phyloP scores from a whole-genome alignment of 2,113 vertebrate genomes.

The Corapipo altera region DNA sequence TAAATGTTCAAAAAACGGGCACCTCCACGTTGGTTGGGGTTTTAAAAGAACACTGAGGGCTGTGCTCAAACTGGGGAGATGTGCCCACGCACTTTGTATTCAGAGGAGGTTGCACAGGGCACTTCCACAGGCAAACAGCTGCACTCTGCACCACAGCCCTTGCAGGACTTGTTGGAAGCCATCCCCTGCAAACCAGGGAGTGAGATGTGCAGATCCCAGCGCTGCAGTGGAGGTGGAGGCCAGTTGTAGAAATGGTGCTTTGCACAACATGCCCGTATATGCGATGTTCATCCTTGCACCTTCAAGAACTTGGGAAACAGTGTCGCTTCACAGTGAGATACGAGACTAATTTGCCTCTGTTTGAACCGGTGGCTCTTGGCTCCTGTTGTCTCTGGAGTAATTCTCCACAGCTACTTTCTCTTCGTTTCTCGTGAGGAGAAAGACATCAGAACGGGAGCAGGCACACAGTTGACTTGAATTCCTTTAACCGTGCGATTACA shows the following conservation, averaged over 20 bases:
- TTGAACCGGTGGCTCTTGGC: neutral
- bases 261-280: neutral
- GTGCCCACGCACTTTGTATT: neutral
- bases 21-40: neutral
- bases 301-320: neutral
- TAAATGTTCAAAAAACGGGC: neutral
- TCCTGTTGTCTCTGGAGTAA: neutral
- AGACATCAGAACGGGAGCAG: neutral
- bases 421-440: neutral
- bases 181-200: neutral
- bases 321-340: neutral
- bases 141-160: neutral
- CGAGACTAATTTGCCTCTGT: neutral
- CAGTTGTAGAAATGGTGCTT: neutral
- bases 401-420: neutral
- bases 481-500: neutral
- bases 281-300: neutral
- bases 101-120: too few species aligned
- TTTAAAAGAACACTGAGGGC: neutral
- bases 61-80: neutral
- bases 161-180: neutral
- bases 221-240: neutral
- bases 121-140: neutral
- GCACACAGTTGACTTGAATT: neutral
- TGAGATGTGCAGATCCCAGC: neutral